These are phyloP conservation scores for Tapirus indicus DNA, from an alignment of 2,797 vertebrate species.

Conservation along the genomic window DNA sequence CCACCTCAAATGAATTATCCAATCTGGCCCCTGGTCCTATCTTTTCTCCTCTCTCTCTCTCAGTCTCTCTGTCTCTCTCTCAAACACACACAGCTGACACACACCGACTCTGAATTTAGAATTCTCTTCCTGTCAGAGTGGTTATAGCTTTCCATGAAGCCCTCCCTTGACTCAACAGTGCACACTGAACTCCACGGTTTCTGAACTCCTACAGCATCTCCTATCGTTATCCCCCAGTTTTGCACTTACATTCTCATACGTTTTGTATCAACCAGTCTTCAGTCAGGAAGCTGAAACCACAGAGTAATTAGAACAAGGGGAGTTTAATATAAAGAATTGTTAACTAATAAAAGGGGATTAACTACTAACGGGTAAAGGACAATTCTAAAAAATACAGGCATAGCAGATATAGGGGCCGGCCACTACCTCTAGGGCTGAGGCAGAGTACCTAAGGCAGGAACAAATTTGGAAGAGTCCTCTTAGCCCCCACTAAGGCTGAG, in stretches of 20 bases:
- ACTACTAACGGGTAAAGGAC: not conserved
- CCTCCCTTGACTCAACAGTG: not conserved
- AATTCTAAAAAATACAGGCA: conserved; percentile 36
- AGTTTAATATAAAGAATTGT: conserved; percentile 46
- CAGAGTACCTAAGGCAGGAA: not conserved
- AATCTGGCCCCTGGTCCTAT: not conserved
- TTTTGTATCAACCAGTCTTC: not conserved
- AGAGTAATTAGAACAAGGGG: conserved; percentile 33
- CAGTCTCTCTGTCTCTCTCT: not conserved
- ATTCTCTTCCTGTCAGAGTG: conserved; percentile 14
- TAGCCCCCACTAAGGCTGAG: not conserved
- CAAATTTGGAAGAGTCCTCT: not conserved
- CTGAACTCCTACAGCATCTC: not conserved
- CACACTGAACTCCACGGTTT: not conserved
- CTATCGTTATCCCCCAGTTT: not conserved
- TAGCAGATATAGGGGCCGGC: not conserved
- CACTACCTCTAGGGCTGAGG: not conserved
- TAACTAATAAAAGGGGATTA: conserved; percentile 41
- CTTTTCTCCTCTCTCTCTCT: not conserved
- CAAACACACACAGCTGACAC: not conserved
- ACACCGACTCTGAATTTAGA: not conserved
- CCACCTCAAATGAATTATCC: not conserved
- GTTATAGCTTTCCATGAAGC: not conserved
- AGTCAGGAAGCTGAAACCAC: not conserved
- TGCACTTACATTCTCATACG: not conserved